Evolutionary conservation across 2,113 vertebrate species (phyloP).

Genomic region (Phrynocephalus versicolor): DNA sequence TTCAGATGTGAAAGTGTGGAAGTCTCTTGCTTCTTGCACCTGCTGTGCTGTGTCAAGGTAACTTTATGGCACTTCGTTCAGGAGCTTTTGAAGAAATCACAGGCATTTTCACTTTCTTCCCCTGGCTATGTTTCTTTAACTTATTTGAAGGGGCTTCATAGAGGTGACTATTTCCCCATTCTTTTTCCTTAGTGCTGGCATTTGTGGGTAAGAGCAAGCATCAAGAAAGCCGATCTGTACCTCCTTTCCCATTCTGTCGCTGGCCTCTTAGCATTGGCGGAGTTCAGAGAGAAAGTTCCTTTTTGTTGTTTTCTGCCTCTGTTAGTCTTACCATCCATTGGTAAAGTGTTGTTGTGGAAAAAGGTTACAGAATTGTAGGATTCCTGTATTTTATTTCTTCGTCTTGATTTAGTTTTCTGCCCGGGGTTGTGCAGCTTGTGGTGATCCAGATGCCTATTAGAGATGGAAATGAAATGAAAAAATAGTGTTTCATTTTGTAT

Average conservation of each 20-base stretch:
- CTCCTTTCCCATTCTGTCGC: slow-evolving; percentile 45
- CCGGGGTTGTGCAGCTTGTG: background rate
- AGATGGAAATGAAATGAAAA: no score
- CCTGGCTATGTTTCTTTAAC: slow-evolving; percentile 17
- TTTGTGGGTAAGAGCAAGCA: slow-evolving; percentile 49
- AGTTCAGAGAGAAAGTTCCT: background rate
- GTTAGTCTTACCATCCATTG: background rate
- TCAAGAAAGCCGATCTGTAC: slow-evolving; percentile 38
- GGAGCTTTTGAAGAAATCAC: slow-evolving; percentile 29
- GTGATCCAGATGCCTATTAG: background rate
- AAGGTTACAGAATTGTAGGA: no score
- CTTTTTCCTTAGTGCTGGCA: slow-evolving; percentile 37
- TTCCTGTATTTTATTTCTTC: background rate
- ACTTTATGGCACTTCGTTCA: slow-evolving; percentile 8
- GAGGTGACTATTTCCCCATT: slow-evolving; percentile 29
- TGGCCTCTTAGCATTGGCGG: slow-evolving; percentile 33
- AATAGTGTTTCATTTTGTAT: no score
- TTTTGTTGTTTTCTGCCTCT: background rate
- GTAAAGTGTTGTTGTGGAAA: rapidly evolving
- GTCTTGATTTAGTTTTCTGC: background rate
- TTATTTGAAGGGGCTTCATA: slow-evolving; percentile 43
- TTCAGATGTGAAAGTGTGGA: slow-evolving; percentile 13
- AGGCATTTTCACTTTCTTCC: background rate
- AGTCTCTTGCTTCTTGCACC: slow-evolving; percentile 37
- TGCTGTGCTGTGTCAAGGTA: slow-evolving; percentile 18